Conservation (phyloP, 92 coral and sea anemone species). For the Palythoa heliodiscus region DNA sequence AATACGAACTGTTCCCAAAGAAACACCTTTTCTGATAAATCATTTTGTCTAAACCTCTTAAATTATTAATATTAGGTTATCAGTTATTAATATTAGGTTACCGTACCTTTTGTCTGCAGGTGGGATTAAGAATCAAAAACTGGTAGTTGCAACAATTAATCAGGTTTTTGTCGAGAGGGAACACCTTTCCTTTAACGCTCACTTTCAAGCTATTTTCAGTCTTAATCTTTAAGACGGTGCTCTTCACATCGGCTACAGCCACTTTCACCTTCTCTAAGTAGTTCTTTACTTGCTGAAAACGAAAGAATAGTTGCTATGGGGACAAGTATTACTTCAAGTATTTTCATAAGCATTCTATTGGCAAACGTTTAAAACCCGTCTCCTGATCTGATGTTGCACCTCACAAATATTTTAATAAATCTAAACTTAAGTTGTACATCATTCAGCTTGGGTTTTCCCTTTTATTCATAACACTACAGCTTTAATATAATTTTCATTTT, state of each 20-base stretch:
- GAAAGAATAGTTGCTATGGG: neutral
- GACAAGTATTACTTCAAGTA: neutral
- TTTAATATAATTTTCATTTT: no score
- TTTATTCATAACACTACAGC: no score
- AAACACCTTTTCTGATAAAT: no score
- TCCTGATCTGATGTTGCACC: no score
- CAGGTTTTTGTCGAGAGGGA: slow-evolving; percentile 25
- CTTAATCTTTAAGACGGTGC: slow-evolving; percentile 45
- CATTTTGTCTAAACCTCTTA: neutral
- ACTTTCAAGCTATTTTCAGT: slow-evolving; percentile 58
- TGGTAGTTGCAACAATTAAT: slow-evolving; percentile 78
- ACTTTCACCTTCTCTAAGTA: slow-evolving; percentile 67
- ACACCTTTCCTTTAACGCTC: slow-evolving; percentile 44
- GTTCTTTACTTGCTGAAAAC: slow-evolving; percentile 52
- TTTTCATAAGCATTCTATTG: no score
- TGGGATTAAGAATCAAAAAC: slow-evolving; percentile 72
- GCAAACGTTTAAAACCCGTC: no score
- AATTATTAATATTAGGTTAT: neutral
- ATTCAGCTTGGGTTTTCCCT: no score
- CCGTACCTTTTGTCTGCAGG: slow-evolving; percentile 76
- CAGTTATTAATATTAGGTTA: neutral
- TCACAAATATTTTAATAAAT: no score
- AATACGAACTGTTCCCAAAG: no score
- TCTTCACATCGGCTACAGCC: slow-evolving; percentile 53
- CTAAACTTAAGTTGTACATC: no score